Evolutionary conservation across 92 coral and sea anemone species (phyloP).

Genomic region (Phymanthus crucifer): DNA sequence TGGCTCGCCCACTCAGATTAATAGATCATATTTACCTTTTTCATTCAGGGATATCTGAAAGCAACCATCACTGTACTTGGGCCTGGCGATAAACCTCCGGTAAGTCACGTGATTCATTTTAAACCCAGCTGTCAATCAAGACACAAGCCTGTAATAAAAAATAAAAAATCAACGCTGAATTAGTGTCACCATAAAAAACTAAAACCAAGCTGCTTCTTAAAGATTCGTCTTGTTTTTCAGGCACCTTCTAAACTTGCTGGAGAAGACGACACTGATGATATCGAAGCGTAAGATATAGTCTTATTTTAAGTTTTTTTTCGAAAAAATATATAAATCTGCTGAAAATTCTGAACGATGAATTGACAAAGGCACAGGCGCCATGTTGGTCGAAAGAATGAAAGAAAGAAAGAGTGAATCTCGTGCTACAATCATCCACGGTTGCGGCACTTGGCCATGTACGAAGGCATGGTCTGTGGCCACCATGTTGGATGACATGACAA

Average conservation of each 20-base stretch:
- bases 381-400: no score
- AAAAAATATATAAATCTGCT: neutral
- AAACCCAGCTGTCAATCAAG: neutral
- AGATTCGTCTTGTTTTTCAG: slow-evolving; percentile 25
- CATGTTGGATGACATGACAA: no score
- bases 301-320: neutral
- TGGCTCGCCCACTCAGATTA: neutral
- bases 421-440: no score
- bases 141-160: neutral
- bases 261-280: slow-evolving; percentile 73
- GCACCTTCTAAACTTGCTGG: slow-evolving; percentile 59
- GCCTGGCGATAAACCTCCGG: slow-evolving; percentile 80
- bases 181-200: neutral
- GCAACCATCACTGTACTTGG: slow-evolving; percentile 72
- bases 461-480: no score
- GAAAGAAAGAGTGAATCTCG: no score
- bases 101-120: slow-evolving; percentile 35
- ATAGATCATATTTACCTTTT: neutral
- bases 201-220: neutral
- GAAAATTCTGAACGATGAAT: neutral
- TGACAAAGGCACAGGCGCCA: neutral
- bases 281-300: slow-evolving; percentile 64
- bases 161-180: neutral
- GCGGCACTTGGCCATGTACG: no score
- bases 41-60: slow-evolving; percentile 72